Conservation (phyloP, 2,113 vertebrate genomes). For the Dendrocopos noguchii region DNA sequence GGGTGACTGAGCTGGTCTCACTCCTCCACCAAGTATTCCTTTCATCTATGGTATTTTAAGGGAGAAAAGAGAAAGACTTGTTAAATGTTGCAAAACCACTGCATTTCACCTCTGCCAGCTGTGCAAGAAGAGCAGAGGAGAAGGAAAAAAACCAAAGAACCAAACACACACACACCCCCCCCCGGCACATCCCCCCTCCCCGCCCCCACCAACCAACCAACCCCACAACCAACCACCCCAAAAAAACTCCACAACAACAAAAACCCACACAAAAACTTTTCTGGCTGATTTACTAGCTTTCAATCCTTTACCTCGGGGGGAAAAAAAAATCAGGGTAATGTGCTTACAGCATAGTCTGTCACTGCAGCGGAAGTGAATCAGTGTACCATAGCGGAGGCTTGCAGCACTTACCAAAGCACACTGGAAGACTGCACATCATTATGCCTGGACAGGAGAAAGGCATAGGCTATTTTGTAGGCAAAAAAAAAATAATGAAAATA, state of each 20-base stretch:
- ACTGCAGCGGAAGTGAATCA: background rate
- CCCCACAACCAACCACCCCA: no score
- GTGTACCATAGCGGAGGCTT: background rate
- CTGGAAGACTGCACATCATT: background rate
- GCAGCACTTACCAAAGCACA: background rate
- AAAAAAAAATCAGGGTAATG: fast-evolving
- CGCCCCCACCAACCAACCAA: no score
- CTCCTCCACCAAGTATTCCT: background rate
- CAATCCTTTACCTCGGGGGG: background rate
- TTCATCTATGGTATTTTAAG: background rate
- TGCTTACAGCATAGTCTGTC: background rate
- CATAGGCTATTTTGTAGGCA: background rate
- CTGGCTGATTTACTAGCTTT: background rate
- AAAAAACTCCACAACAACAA: no score
- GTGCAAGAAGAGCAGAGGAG: background rate
- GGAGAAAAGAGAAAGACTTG: background rate
- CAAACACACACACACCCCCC: no score
- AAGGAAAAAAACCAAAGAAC: background rate
- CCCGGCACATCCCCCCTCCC: no score
- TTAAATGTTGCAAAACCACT: background rate
- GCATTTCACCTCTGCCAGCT: background rate
- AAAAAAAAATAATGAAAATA: slow-evolving; percentile 40
- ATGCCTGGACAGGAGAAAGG: background rate
- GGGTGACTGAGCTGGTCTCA: background rate
- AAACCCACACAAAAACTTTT: background rate